Evolutionary conservation across 1,140 invertebrate species (phyloP), one percentile per base, ranked within the genome.

Genomic region (Brachionus plicatilis): DNA sequence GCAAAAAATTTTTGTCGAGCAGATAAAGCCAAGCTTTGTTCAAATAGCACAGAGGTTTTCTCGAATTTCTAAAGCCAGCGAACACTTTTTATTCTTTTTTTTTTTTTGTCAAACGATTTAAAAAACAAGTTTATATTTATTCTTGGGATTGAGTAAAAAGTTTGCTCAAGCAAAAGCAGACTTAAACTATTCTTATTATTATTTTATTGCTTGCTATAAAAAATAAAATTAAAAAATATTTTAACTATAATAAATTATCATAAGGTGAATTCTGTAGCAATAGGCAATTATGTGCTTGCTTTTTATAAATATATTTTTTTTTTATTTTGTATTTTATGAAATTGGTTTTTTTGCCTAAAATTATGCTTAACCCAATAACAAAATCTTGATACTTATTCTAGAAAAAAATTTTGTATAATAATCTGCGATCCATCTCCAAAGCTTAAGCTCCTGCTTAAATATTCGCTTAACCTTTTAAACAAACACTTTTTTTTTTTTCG

Each of bases 381-480:
- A 41, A 72, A 43, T 72, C 33, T 43, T 72, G 17, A 72, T 45
- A 11, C 17, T 43, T 45, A 37, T 72, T 43, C 41, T 43, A n/a
- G 8, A 43, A 70, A 33, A n/a, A 43, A 72, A 68, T 47, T 60
- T 24, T 60, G 53, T 60, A 60, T 60, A 60, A 60, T 60, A 60
- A 60, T 60, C 53, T 60, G 53, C 53, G 17, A 60, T 60, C 53
- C 53, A 60, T 20, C 53, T 37, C 33, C 27, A 60, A 9, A 17
- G 53, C n/a, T 68, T 68, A 33, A 68, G 33, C 33, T 68, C 66
- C 33, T 33, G 27, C 33, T 43, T 37, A 72, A 72, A 43, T 72
- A 72, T 72, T 72, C 68, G 41, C 68, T 37, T 72, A 72, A 72
- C 68, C 68, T 72, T 72, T 72, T 72, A 17, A 68, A 60, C 53